Evolutionary conservation across 2,113 vertebrate genomes (phyloP).

Genomic region (Aramus guarauna): DNA sequence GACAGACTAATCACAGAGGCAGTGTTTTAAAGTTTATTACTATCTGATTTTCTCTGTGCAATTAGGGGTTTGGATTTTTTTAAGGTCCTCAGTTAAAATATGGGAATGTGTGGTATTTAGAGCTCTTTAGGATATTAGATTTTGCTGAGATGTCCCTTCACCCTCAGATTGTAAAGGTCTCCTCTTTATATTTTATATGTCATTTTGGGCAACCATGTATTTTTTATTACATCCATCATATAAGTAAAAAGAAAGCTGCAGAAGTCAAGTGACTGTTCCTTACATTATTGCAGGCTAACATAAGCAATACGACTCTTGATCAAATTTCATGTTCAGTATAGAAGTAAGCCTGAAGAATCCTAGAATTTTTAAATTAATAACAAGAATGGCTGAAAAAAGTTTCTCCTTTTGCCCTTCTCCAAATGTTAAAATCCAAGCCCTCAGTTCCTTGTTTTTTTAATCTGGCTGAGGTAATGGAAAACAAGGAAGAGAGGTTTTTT

Average conservation of each 20-base stretch:
- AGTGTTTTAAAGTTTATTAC: not conserved
- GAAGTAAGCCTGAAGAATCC: not conserved
- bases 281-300: not conserved
- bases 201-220: not conserved
- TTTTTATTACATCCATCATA: not conserved
- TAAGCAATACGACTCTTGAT: not conserved
- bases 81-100: not conserved
- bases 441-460: not conserved
- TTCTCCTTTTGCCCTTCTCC: not conserved
- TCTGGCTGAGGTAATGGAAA: not conserved
- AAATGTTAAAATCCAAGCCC: not conserved
- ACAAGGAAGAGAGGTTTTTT: not conserved
- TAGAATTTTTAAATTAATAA: not conserved
- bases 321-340: not conserved
- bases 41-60: not conserved
- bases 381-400: fast-evolving
- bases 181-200: not conserved
- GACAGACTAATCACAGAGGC: not conserved
- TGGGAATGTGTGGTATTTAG: not conserved
- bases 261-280: not conserved
- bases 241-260: not conserved
- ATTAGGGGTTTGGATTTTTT: not conserved
- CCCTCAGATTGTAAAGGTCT: not conserved
- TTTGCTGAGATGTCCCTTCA: not conserved
- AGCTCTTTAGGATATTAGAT: not conserved